phyloP scores from a whole-genome alignment of 92 coral and sea anemone species.

The Phenganax subtilis region DNA sequence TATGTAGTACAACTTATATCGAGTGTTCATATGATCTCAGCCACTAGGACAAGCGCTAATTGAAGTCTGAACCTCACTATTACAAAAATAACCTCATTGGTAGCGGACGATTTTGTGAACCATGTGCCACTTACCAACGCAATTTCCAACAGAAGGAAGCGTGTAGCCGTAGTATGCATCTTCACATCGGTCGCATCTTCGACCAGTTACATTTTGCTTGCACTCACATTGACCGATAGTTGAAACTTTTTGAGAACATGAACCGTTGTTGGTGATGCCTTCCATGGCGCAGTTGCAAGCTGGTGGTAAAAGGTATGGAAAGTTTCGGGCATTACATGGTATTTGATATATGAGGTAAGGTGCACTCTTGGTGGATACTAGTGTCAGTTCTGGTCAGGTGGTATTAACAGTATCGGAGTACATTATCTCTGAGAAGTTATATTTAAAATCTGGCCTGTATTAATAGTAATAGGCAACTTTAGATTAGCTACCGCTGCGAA shows the following conservation, averaged over 20 bases:
- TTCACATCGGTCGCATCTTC: slow-evolving; percentile 70
- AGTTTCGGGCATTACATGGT: background rate
- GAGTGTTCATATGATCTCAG: too few species aligned
- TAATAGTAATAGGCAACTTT: too few species aligned
- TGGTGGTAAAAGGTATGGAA: slow-evolving; percentile 36
- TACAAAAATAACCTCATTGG: background rate
- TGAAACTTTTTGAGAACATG: slow-evolving; percentile 54
- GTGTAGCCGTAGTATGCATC: slow-evolving; percentile 86
- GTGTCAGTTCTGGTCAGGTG: too few species aligned
- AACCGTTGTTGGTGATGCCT: slow-evolving; percentile 87
- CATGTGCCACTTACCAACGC: slow-evolving; percentile 54
- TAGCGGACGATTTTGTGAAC: background rate
- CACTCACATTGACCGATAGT: slow-evolving; percentile 96
- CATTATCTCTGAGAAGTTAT: too few species aligned
- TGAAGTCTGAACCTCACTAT: background rate
- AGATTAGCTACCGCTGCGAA: too few species aligned
- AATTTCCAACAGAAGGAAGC: slow-evolving; percentile 60
- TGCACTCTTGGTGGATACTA: background rate
- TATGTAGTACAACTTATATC: too few species aligned
- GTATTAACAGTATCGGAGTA: too few species aligned
- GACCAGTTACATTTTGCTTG: slow-evolving; percentile 82
- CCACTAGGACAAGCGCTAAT: too few species aligned
- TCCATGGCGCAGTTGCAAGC: slow-evolving; percentile 69
- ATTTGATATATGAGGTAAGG: background rate
- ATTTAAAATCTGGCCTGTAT: too few species aligned